Conservation (phyloP, 2,113 vertebrate genomes). For the Diadophis punctatus region DNA sequence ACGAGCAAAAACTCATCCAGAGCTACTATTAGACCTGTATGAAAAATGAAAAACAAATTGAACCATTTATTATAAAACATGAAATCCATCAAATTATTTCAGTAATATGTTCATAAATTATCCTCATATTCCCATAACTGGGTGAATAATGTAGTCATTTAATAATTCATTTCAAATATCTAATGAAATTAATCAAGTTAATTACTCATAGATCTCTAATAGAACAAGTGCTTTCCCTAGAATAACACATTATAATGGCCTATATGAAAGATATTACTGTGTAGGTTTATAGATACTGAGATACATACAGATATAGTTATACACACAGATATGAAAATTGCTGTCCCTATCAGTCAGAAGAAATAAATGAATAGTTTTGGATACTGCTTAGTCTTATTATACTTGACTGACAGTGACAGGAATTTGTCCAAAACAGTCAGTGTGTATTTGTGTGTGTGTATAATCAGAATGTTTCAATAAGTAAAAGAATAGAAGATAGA, state of each 20-base stretch:
- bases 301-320: constrained; percentile 14
- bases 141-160: constrained; percentile 60
- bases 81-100: constrained; percentile 66
- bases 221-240: constrained; percentile 56
- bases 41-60: constrained; percentile 58
- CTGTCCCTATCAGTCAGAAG: neutral
- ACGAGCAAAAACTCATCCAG: constrained; percentile 12
- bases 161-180: constrained; percentile 68
- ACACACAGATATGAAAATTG: neutral
- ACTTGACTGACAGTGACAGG: neutral
- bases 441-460: neutral
- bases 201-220: constrained; percentile 62
- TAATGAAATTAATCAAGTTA: constrained; percentile 68
- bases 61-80: constrained; percentile 63
- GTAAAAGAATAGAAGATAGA: neutral
- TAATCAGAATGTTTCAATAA: neutral
- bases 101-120: constrained; percentile 66
- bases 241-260: constrained; percentile 44
- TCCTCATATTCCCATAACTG: constrained; percentile 44
- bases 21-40: constrained; percentile 37
- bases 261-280: constrained; percentile 33
- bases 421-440: neutral
- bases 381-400: neutral
- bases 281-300: neutral
- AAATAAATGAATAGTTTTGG: neutral